phyloP scores from a whole-genome alignment of 2,113 vertebrate species.

The Malurus melanocephalus region DNA sequence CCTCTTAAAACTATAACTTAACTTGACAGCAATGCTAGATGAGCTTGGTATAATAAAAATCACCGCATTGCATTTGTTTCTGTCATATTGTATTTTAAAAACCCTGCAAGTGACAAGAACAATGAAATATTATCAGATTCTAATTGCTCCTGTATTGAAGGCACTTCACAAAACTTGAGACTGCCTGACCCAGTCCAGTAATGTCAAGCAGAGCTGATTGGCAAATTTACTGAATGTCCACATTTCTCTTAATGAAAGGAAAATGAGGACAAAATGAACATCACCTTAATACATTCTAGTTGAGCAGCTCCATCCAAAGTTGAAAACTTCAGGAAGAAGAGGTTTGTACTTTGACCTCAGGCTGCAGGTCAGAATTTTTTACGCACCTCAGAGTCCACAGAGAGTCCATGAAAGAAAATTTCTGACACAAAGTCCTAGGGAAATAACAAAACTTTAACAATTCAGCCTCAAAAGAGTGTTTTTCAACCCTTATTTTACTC shows the following conservation, averaged over 20 bases:
- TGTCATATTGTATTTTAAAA: neutral
- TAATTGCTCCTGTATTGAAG: neutral
- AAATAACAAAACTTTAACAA: neutral
- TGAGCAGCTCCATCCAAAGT: neutral
- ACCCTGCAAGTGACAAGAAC: neutral
- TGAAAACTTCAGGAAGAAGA: neutral
- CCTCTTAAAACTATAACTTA: neutral
- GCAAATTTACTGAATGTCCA: neutral
- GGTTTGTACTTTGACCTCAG: rapidly evolving
- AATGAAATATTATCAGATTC: neutral
- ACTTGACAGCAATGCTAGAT: neutral
- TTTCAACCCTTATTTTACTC: neutral
- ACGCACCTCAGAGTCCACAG: neutral
- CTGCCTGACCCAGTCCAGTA: neutral
- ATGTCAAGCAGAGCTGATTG: neutral
- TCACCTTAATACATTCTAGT: neutral
- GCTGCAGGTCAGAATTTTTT: neutral
- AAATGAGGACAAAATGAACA: neutral
- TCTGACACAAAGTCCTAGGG: neutral
- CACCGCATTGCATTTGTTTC: neutral
- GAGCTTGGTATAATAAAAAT: neutral
- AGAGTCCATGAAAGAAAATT: neutral
- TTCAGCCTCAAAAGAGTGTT: neutral
- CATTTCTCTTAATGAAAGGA: neutral
- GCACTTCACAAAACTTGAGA: neutral